Evolutionary conservation across 2,888 invertebrate genomes (phyloP).

Genomic region (Erynnis tages): DNA sequence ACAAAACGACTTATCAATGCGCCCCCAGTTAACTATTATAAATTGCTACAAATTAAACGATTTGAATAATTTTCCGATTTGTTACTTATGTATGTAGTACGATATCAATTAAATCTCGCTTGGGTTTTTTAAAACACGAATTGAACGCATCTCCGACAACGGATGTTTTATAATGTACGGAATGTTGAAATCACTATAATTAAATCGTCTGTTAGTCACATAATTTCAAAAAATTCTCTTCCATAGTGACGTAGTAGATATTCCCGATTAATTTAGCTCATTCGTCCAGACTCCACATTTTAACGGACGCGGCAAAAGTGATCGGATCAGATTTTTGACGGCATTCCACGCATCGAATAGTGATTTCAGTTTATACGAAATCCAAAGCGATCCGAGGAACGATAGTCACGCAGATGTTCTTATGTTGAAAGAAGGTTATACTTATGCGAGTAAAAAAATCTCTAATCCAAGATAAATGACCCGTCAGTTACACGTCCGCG

Average conservation of each 20-base stretch:
- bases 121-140: too few species aligned
- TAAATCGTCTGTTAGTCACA: neutral
- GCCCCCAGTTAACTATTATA: conserved; percentile 1
- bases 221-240: too few species aligned
- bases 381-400: conserved; percentile 1
- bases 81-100: neutral
- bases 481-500: conserved; percentile 43
- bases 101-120: too few species aligned
- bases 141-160: too few species aligned
- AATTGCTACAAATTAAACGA: conserved; percentile 5
- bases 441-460: conserved; percentile 30
- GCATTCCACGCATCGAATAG: neutral
- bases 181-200: too few species aligned
- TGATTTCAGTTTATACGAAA: neutral
- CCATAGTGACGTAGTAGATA: neutral
- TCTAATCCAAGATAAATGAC: conserved; percentile 46
- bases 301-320: neutral
- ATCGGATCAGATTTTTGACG: neutral
- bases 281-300: neutral
- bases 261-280: neutral
- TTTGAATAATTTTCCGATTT: conserved; percentile 11
- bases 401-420: neutral
- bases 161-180: too few species aligned
- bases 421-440: conserved; percentile 1
- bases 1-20: conserved; percentile 13